A percentile compares a stretch with the other conserved stretches of the same genome.
Evolutionary conservation across 1,140 invertebrate species (phyloP).

Genomic region (Bombyx mandarina): DNA sequence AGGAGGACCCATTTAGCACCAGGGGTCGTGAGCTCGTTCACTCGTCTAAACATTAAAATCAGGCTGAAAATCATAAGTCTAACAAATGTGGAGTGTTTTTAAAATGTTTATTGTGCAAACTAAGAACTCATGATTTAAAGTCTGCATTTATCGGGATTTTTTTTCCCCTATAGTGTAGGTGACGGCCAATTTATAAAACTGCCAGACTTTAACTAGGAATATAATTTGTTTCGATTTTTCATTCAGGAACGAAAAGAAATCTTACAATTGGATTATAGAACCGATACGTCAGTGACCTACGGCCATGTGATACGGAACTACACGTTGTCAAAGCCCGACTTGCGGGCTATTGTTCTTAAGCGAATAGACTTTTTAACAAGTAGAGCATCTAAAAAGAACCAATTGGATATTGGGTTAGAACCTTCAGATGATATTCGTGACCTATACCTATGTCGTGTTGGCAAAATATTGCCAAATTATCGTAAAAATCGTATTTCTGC

Average conservation of each 20-base stretch:
- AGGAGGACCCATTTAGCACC: background rate
- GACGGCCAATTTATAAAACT: too few relatives aligned
- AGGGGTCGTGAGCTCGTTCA: too few relatives aligned
- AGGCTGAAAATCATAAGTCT: too few relatives aligned
- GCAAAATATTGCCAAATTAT: too few relatives aligned
- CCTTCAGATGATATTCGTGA: background rate
- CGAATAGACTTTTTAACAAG: constrained; percentile 23
- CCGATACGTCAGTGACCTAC: constrained; percentile 17
- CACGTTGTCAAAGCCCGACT: constrained; percentile 11
- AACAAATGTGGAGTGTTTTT: too few relatives aligned
- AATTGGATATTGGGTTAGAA: constrained; percentile 24
- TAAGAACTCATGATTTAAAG: too few relatives aligned
- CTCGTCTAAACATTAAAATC: too few relatives aligned
- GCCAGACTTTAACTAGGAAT: background rate
- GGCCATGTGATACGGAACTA: constrained; percentile 20
- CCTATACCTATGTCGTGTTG: background rate
- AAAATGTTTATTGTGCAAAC: too few relatives aligned
- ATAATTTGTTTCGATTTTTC: background rate
- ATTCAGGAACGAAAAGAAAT: constrained; percentile 18
- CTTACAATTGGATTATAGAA: constrained; percentile 12
- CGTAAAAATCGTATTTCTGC: too few relatives aligned
- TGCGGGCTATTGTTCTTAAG: constrained; percentile 22
- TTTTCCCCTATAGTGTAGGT: too few relatives aligned
- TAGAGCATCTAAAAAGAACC: constrained; percentile 13
- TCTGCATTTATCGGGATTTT: too few relatives aligned